Evolutionary conservation across 2,797 vertebrate species (phyloP), one percentile per base, ranked within the genome.

Genomic region (Sebastes baramenuke): DNA sequence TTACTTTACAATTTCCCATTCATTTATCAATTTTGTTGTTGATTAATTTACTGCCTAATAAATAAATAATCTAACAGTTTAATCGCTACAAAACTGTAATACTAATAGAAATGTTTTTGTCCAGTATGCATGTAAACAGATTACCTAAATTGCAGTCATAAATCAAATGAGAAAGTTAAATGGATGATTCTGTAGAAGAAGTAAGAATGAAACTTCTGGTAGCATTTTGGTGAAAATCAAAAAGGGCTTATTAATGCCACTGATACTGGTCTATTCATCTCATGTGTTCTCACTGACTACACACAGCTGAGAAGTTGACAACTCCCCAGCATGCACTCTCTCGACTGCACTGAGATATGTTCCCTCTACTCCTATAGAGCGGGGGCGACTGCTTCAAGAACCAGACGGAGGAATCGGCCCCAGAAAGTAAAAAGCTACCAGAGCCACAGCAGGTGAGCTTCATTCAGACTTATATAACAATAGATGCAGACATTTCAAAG

Each of bases 311-410:
- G 27, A 77, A 32, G 72, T 32, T 65, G 54, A 67, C 9, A 30
- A 54, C 56, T 67, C 68, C 68, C 46, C 62, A 71, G 64, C 59
- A 27, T 74, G 82, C 5, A 20, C 14, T 49, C 24, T 61, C 46
- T 29, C 8, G 46, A 32, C 56, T 30, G 72, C 2, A 32, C 55
- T 64, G 18, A 80, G 24, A 59, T 72, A 11, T 81, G 64, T 71
- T 78, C 30, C 27, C 55, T 83, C 38, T 74, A 1, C 29, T 75
- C 74, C 62, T 52, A 54, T 49, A 96, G 96, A 84, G 89, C n/a
- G 94, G 93, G 11, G 85, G 79, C 29, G 79, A 89, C 71, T 96
- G 96, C 78, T 94, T 84, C 80, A 93, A 94, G 74, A 96, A 95
- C 85, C 93, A 95, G 88, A 96, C 94, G 61, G 91, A 92, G 85